Evolutionary conservation across 2,797 vertebrate species (phyloP).

Genomic region (Eulemur mongoz): DNA sequence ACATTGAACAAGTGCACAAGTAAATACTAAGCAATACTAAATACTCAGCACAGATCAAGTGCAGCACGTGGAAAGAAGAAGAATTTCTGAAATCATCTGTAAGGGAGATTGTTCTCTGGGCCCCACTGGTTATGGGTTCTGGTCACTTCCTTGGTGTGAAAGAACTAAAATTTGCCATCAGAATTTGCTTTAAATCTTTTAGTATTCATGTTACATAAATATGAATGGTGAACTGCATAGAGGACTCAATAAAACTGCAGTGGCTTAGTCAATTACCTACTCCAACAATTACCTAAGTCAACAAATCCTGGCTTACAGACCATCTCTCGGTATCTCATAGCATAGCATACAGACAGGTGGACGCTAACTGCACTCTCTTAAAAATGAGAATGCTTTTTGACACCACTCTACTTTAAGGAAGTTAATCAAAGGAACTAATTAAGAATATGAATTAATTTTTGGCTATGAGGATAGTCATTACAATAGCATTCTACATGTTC

Average conservation of each 20-base stretch:
- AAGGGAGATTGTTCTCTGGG: neutral
- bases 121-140: neutral
- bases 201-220: neutral
- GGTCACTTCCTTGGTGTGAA: neutral
- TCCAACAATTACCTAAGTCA: neutral
- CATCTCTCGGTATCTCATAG: neutral
- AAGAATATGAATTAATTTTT: slow-evolving; percentile 10
- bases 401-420: neutral
- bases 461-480: neutral
- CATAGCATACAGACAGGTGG: neutral
- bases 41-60: neutral
- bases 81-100: neutral
- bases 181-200: neutral
- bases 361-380: neutral
- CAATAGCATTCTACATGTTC: neutral
- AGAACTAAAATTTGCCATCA: neutral
- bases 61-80: neutral
- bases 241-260: neutral
- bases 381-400: slow-evolving; percentile 3
- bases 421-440: neutral
- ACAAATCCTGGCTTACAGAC: neutral
- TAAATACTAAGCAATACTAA: neutral
- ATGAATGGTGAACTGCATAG: neutral
- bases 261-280: neutral
- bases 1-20: neutral